A percentile compares a stretch with the other conserved stretches of the same genome.
Conservation (phyloP, 2,888 invertebrate species). For the Sipunculus nudus region DNA sequence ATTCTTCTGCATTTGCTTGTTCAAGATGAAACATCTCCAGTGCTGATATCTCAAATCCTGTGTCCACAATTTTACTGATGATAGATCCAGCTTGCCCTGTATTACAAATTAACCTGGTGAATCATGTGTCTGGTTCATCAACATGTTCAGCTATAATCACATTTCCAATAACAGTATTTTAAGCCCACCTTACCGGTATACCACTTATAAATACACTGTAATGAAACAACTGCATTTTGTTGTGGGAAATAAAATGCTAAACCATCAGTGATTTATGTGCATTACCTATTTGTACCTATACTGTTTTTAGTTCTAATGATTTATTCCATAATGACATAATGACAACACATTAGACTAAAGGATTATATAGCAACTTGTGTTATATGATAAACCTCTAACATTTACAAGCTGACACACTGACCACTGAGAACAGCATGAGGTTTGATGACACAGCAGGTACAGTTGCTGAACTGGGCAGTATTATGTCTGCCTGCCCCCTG, state of each 20-base stretch:
- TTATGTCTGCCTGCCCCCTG: conserved; percentile 51
- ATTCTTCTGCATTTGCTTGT: conserved; percentile 86
- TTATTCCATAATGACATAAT: background rate
- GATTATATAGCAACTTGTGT: background rate
- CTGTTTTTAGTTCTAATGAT: no score
- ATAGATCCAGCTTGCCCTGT: conserved; percentile 73
- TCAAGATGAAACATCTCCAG: conserved; percentile 79
- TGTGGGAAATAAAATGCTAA: no score
- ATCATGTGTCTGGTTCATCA: no score
- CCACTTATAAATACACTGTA: no score
- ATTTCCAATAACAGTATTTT: no score
- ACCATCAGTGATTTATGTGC: no score
- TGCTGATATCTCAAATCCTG: conserved; percentile 81
- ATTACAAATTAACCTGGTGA: no score
- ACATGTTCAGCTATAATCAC: no score
- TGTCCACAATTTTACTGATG: conserved; percentile 78
- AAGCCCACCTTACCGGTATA: no score
- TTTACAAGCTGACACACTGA: conserved; percentile 53
- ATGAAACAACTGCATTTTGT: no score
- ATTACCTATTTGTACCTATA: no score
- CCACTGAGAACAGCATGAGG: conserved; percentile 87
- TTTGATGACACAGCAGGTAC: conserved; percentile 79
- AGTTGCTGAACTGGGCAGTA: conserved; percentile 60
- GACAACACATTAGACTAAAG: background rate
- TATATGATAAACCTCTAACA: no score